Evolutionary conservation across 2,113 vertebrate species (phyloP), one percentile per base, ranked within the genome.

Genomic region (Cryptotis parvus): DNA sequence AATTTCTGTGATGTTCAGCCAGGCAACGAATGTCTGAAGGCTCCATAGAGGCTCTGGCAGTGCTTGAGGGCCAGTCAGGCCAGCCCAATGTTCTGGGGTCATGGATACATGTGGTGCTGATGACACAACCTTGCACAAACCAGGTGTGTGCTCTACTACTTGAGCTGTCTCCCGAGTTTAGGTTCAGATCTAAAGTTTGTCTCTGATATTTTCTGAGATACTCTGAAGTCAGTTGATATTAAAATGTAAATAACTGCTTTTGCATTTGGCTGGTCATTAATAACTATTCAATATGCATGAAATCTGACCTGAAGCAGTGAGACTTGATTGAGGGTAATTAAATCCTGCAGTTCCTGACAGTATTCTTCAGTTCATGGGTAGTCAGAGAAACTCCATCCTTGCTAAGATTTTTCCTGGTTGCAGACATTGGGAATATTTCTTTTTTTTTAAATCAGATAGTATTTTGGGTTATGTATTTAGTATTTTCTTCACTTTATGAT

Each of bases 271-370:
- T 96, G 66, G 39, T 92, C 39, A 86, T 88, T 80, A 88, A 90
- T 74, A 73, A 52, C 20, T 96, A 95, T 72, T 96, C 90, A 95
- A 90, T 26, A 58, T 65, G 63, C 52, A 91, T 95, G 91, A 95
- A 96, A 87, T 66, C 75, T 74, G 94, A 94, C 83, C 90, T 95
- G 93, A 91, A 74, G 4, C n/a, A 15, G 41, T n/a, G 79, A 91
- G n/a, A 33, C 35, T 84, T 12, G 22, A 65, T 29, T 2, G 2
- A 77, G 16, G 3, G 83, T 93, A 75, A 95, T 93, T 96, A 96
- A 83, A 22, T 91, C 84, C 81, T 84, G 81, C 18, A 20, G 93
- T 72, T 74, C 18, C n/a, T 41, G 39, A 5, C 12, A 15, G 70
- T 72, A 10, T 6, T 87, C 35, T 93, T 92, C 9, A 49, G 10